Evolutionary conservation across 2,113 vertebrate species (phyloP), one percentile per base, ranked within the genome.

Genomic region (Benitochromis conjunctus): DNA sequence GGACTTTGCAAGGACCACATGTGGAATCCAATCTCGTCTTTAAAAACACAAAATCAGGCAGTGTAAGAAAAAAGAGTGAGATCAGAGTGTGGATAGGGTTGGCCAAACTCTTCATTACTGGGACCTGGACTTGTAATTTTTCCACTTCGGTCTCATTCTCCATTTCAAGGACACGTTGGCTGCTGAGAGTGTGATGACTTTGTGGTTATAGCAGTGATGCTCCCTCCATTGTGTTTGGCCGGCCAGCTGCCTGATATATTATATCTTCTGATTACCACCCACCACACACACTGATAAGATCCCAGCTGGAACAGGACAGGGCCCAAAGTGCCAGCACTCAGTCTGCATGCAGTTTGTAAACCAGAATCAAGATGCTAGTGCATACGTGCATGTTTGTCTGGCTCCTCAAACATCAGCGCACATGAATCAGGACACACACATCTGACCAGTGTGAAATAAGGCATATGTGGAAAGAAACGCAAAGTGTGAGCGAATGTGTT

Each of bases 211-310:
- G 74, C 76, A 53, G 83, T 11, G 83, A 91, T 80, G 56, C 43
- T 79, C 85, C 76, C 88, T 85, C 57, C 79, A 90, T 85, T 89
- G 86, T 85, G 79, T 84, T 83, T 79, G 81, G 29, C 71, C 16
- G 29, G 77, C 88, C 86, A 74, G 89, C 89, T 85, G 91, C 90
- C 91, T 93, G 94, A 94, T 95, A 95, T 90, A 93, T 96, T 95
- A 88, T 90, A 94, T 94, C 89, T 91, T 91, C 92, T 94, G 95
- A 95, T 96, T 95, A 96, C 91, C 86, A 90, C 91, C 83, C 87
- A 87, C 90, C 92, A 91, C 89, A 89, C 77, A 86, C 92, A 77
- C 90, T 90, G 94, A 96, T 95, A 94, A 92, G 92, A 95, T 94
- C 93, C 91, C 84, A 87, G 92, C 85, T 90, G 80, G 89, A 93